phyloP scores from a whole-genome alignment of 1,140 invertebrate species.

The Diabrotica virgifera region DNA sequence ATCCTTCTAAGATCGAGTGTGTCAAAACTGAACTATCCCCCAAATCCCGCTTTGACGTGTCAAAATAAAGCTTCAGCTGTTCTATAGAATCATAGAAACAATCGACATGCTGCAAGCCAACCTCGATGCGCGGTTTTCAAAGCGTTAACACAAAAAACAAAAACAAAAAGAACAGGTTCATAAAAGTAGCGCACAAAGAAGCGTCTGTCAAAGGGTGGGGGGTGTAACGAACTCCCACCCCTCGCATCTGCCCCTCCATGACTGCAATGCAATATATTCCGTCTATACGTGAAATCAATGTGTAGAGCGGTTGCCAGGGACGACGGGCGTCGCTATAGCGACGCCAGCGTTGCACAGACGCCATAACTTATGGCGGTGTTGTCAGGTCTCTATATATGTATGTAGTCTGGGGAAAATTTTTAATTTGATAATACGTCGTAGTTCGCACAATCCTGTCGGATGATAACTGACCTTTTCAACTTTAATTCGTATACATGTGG shows the following conservation, averaged over 20 bases:
- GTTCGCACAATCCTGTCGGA: no score
- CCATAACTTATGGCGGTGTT: constrained; percentile 13
- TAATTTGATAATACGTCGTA: no score
- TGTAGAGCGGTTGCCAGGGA: constrained; percentile 43
- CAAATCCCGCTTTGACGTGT: no score
- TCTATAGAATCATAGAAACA: background rate
- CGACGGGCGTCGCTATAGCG: constrained; percentile 34
- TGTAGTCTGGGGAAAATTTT: no score
- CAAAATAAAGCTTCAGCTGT: no score
- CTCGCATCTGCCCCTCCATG: background rate
- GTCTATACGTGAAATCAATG: constrained; percentile 51
- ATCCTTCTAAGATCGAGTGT: no score
- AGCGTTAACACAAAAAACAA: background rate
- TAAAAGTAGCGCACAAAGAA: constrained; percentile 2
- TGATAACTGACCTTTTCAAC: no score
- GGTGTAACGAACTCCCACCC: background rate
- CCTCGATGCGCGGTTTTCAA: background rate
- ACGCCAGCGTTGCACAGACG: constrained; percentile 38
- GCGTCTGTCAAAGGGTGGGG: background rate
- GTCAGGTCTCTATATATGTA: background rate
- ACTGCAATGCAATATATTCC: constrained; percentile 43
- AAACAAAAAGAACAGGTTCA: background rate
- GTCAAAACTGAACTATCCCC: no score
- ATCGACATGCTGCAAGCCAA: background rate
- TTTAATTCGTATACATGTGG: no score